Base-by-base conservation (phyloP, 1,140 invertebrate genomes). In the Trichonephila inaurata region DNA sequence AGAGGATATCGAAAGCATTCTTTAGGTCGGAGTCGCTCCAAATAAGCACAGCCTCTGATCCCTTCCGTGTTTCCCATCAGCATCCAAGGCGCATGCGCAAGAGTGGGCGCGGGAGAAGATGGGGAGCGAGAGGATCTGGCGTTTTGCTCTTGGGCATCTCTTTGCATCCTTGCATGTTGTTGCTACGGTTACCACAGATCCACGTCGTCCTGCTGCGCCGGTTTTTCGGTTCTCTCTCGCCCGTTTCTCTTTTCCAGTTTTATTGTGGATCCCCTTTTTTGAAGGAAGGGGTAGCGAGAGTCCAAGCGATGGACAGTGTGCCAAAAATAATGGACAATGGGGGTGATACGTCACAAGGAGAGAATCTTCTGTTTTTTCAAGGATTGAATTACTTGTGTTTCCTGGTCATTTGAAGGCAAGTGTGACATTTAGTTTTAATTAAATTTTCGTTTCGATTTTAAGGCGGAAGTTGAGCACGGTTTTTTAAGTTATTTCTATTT, bases 11-110 rank as follows among this genome's bases (percentile, higher is more conserved):
- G 82, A 82, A 72, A 40, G 92, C 92, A 93, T 93, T 93, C 92
- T 93, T 92, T 64, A 51, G 87, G 82, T 40, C 92, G 44, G 85
- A 88, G 85, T 66, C 66, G 92, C 92, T 93, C 92, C 92, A 93
- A 93, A 93, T 93, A 93, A 93, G 92, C 92, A 93, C 92, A 88
- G 90, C 90, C 89, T 28, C 91, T 83, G 85, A 93, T 93, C 92
- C 91, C 92, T 92, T 88, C 92, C 92, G 92, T 82, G 91, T 92
- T 92, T 58, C 89, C 72, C 72, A 61, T 66, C 81, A 92, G 77
- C 90, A 83, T 44, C 91, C 64, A 82, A 18, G 14, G 72, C 62
- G 92, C 92, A 89, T 88, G 92, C 92, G 85, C 86, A 58, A 24
- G 82, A 62, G 85, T 14, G 92, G 92, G 82, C 66, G 85, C 28